Evolutionary conservation across 2,888 invertebrate species (phyloP), one percentile per base, ranked within the genome.

Genomic region (Pseudococcus viburni): DNA sequence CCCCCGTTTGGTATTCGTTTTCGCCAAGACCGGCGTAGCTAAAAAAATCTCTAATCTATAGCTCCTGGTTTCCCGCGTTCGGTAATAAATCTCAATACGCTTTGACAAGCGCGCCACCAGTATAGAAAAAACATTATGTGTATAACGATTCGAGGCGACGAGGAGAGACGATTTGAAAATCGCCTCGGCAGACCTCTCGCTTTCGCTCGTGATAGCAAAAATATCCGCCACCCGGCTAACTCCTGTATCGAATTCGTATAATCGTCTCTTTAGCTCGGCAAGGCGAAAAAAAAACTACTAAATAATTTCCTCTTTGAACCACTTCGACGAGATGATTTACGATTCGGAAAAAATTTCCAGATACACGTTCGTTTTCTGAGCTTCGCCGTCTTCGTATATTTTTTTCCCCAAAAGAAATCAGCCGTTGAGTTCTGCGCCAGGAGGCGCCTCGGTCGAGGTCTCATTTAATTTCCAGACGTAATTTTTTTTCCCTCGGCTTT

Each of bases 1-100:
- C 33, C 33, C 33, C 7, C 73, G 2, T 33, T 33, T 22, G 64
- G 22, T 64, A 64, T 64, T 33, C 33, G 33, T 15, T 33, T 15
- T 33, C 26, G 26, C 26, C 26, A 33, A 33, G 26, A 33, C 26
- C 26, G 26, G 26, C 26, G 26, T 3, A 33, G 26, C 26, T 19
- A 6, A 19, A 22, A 83, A 83, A 83, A 83, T 46, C n/a, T 83
- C 42, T 83, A 83, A 83, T 83, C 80, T 83, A 83, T 83, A 26
- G 80, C 80, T 83, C 46, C 42, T 46, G 80, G 80, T 83, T 83
- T 83, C 39, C 39, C 80, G 80, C 73, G 73, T 33, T 33, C 73
- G 33, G 73, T 46, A 46, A 83, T 83, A 83, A 83, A 83, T 83
- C 80, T 83, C 80, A 46, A 46, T 83, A 42, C 22, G 11, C 80